Evolutionary conservation across 2,797 vertebrate species (phyloP).

Genomic region (Arnoldichthys spilopterus): DNA sequence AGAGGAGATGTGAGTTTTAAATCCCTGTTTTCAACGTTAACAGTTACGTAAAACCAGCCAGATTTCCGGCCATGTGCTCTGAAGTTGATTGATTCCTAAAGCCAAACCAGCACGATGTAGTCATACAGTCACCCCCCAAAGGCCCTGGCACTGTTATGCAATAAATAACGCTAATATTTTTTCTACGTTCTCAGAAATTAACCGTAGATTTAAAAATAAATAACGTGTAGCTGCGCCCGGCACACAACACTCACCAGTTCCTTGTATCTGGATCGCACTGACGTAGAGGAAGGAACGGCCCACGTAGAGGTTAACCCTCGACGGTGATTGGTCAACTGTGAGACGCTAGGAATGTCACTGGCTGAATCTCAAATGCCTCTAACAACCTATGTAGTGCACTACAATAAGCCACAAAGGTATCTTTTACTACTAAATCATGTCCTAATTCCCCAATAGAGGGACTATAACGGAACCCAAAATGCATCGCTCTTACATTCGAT

Average conservation of each 20-base stretch:
- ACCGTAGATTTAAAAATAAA: not conserved
- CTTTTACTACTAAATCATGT: too few relatives aligned
- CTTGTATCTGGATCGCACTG: not conserved
- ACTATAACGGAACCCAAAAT: too few relatives aligned
- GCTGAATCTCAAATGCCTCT: not conserved
- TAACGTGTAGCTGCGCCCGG: not conserved
- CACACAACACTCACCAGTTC: not conserved
- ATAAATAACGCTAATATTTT: not conserved
- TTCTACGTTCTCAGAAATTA: not conserved
- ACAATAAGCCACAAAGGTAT: too few relatives aligned
- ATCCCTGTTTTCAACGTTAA: too few relatives aligned
- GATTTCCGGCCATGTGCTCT: conserved; percentile 16
- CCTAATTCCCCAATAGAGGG: too few relatives aligned
- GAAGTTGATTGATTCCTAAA: not conserved
- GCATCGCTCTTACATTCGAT: too few relatives aligned
- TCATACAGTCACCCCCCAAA: not conserved
- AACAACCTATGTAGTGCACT: too few relatives aligned
- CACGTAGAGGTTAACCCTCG: not conserved
- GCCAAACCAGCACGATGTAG: not conserved
- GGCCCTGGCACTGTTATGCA: not conserved
- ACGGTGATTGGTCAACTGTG: not conserved
- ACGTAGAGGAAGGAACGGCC: not conserved
- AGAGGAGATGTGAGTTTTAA: too few relatives aligned
- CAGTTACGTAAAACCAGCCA: not conserved
- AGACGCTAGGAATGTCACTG: not conserved